Evolutionary conservation across 2,797 vertebrate species (phyloP).

Genomic region (Clarias pachynema): DNA sequence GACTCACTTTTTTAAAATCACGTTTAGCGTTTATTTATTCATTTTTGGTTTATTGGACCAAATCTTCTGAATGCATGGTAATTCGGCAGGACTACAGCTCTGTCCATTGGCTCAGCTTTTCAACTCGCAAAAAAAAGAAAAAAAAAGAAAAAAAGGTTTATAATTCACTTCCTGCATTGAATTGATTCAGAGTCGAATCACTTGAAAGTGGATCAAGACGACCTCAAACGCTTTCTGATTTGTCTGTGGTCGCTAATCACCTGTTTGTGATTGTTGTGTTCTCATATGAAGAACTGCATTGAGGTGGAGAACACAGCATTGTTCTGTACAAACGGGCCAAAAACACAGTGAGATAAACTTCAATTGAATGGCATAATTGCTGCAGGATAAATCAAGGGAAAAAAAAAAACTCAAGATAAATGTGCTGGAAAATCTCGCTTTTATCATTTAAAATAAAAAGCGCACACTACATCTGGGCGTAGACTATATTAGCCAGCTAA

Average conservation of each 20-base stretch:
- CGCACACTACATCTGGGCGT: background rate
- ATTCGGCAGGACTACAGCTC: background rate
- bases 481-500: constrained; percentile 51
- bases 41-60: background rate
- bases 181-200: background rate
- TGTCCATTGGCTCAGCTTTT: background rate
- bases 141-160: background rate
- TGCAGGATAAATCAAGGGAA: no score
- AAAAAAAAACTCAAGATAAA: background rate
- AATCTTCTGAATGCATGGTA: background rate
- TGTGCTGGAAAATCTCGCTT: background rate
- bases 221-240: background rate
- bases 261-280: background rate
- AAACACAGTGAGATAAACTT: background rate
- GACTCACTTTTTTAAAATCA: background rate
- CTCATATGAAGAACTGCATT: background rate
- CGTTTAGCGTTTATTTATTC: background rate
- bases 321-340: background rate
- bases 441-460: background rate
- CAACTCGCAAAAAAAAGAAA: no score
- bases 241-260: background rate
- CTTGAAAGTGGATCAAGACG: background rate
- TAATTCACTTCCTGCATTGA: background rate
- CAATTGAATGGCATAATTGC: background rate
- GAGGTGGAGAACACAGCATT: background rate